phyloP scores from a whole-genome alignment of 1,140 invertebrate species.

The Pachypsylla venusta region DNA sequence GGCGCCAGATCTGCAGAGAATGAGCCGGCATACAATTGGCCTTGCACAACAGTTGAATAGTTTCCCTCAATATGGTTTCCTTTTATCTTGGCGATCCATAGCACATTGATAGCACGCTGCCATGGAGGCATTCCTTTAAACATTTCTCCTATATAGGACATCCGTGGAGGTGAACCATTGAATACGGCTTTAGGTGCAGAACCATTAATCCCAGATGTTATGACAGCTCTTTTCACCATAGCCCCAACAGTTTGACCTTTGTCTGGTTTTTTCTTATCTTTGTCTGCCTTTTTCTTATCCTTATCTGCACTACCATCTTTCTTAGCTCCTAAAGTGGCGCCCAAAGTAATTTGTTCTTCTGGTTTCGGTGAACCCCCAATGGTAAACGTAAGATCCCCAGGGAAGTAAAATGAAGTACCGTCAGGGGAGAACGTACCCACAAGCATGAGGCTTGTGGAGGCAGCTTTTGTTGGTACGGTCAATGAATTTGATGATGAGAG shows the following conservation, averaged over 20 bases:
- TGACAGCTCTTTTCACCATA: neutral
- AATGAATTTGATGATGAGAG: neutral
- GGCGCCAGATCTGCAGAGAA: conserved; percentile 1
- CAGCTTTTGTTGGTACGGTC: neutral
- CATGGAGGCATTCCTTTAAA: neutral
- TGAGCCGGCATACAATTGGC: neutral
- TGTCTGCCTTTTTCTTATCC: neutral
- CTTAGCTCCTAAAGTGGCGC: neutral
- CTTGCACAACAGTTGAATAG: neutral
- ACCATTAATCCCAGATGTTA: neutral
- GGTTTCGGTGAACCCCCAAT: neutral
- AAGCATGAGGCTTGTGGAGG: neutral
- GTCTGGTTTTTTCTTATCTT: neutral
- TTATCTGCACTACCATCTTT: neutral
- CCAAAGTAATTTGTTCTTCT: neutral
- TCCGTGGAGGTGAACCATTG: neutral
- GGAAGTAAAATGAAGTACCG: neutral
- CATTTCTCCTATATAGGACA: neutral
- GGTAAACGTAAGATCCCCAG: neutral
- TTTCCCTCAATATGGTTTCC: neutral
- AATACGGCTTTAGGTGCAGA: neutral
- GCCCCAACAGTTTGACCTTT: neutral
- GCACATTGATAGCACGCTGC: neutral
- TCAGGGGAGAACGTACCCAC: neutral
- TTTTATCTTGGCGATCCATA: neutral